Percentiles rank a stretch among this genome's conserved stretches.
Conservation (phyloP, 2,797 vertebrate species). For the Mormyrops attenuatus region DNA sequence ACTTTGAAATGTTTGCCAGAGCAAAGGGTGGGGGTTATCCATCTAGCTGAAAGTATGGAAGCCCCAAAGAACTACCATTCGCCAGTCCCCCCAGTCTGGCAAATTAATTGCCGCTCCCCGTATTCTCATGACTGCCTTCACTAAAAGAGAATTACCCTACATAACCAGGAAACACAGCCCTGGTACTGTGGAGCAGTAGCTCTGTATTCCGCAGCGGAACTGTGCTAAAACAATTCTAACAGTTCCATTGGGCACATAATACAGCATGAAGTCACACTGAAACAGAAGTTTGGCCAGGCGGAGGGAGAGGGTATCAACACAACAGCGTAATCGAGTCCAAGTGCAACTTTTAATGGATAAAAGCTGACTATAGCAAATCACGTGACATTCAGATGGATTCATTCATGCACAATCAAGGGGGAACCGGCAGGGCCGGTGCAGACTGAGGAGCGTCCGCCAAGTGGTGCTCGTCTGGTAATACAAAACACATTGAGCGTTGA, state of each 20-base stretch:
- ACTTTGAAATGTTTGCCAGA: conserved; percentile 3
- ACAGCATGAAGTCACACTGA: conserved; percentile 34
- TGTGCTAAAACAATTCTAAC: conserved; percentile 30
- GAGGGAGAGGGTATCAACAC: background rate
- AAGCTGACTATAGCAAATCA: background rate
- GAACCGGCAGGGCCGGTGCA: background rate
- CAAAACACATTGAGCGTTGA: background rate
- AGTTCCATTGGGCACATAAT: conserved; percentile 33
- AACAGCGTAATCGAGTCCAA: background rate
- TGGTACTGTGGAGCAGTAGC: background rate
- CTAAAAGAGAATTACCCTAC: background rate
- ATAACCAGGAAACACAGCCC: background rate
- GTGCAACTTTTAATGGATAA: background rate
- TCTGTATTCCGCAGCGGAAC: background rate
- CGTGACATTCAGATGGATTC: background rate
- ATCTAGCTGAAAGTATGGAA: background rate
- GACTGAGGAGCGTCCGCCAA: background rate
- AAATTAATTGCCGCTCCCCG: background rate
- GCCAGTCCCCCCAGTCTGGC: background rate
- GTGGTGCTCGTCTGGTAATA: background rate
- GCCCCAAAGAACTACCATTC: background rate
- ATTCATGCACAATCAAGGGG: background rate
- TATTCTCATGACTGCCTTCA: background rate
- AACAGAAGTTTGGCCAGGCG: conserved; percentile 29
- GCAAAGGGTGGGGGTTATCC: background rate